A percentile compares a stretch with the other conserved stretches of the same genome.
Conservation (phyloP, 2,888 invertebrate genomes). For the Furcula furcula region DNA sequence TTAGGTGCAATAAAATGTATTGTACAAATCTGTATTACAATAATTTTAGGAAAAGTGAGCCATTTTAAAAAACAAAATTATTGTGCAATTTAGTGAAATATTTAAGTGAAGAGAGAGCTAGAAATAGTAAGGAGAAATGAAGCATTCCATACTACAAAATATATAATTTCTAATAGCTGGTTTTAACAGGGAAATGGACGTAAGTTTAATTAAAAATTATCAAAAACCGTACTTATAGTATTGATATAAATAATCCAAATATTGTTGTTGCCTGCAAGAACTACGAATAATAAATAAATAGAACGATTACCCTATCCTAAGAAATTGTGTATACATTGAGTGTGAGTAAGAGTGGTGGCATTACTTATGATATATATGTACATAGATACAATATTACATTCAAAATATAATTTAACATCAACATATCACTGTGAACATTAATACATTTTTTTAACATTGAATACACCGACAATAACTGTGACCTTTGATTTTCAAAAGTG, state of each 20-base stretch:
- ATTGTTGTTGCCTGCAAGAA: slow-evolving; percentile 49
- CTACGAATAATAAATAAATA: slow-evolving; percentile 41
- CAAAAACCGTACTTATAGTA: slow-evolving; percentile 46
- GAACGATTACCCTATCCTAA: slow-evolving; percentile 38
- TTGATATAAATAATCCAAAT: slow-evolving; percentile 40
- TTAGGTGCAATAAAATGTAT: slow-evolving; percentile 61
- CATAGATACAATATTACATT: slow-evolving; percentile 41
- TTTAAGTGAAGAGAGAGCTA: slow-evolving; percentile 75
- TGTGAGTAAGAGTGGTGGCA: slow-evolving; percentile 52
- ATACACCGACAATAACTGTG: slow-evolving; percentile 53
- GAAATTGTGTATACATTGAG: slow-evolving; percentile 46
- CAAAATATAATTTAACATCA: slow-evolving; percentile 38
- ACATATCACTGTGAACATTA: slow-evolving; percentile 37
- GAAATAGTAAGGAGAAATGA: slow-evolving; percentile 76
- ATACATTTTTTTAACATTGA: slow-evolving; percentile 43
- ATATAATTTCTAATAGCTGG: slow-evolving; percentile 75
- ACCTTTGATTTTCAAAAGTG: slow-evolving; percentile 42
- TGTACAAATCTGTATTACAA: slow-evolving; percentile 54
- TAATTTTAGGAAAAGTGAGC: slow-evolving; percentile 79
- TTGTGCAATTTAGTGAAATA: slow-evolving; percentile 79
- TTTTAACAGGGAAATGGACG: slow-evolving; percentile 82
- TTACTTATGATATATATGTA: slow-evolving; percentile 38
- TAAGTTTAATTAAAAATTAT: slow-evolving; percentile 51
- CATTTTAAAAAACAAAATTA: slow-evolving; percentile 78
- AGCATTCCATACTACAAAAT: slow-evolving; percentile 80